Evolutionary conservation across 2,797 vertebrate species (phyloP), one percentile per base, ranked within the genome.

Genomic region (Hirundo rustica): DNA sequence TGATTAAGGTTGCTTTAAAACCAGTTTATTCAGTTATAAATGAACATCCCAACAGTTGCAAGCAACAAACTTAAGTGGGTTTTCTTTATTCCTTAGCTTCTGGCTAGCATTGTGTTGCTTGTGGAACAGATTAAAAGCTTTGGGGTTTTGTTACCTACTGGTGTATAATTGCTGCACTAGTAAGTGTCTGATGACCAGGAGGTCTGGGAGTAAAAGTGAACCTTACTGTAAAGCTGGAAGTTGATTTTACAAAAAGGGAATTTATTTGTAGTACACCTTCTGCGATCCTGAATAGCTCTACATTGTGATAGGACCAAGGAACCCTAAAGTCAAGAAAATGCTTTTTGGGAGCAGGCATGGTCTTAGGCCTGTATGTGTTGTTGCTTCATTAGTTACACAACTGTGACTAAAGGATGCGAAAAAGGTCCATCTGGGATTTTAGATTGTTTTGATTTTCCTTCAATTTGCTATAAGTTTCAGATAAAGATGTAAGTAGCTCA

Each of bases 261-360:
- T 51, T 73, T 77, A 25, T 51, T 92, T 90, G 25, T 34, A 55
- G 29, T 42, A n/a, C 0, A 50, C 9, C 12, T 72, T 44, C 40
- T 84, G 29, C 34, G 55, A 1, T 53, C 64, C 17, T 57, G 25
- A 25, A 14, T 73, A 84, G 17, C 19, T 42, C 10, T 84, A 7
- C 3, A 0, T 65, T 42, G 27, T 30, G 32, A n/a, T 53, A 65
- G n/a, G 42, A n/a, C 45, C 36, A 62, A 80, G 30, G 16, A 70
- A 22, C 48, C 11, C 29, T 71, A 19, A 87, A 80, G 55, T 38
- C 55, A 50, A 6, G 48, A 72, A n/a, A 85, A 51, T 32, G 27
- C 4, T 18, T n/a, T 40, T 10, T 22, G 14, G 19, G 26, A 26
- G 16, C 23, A 17, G 48, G 17, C 0, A 0, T 74, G 21, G 10